phyloP scores from a whole-genome alignment of 2,888 invertebrate genomes.

The Notocelia uddmanniana region DNA sequence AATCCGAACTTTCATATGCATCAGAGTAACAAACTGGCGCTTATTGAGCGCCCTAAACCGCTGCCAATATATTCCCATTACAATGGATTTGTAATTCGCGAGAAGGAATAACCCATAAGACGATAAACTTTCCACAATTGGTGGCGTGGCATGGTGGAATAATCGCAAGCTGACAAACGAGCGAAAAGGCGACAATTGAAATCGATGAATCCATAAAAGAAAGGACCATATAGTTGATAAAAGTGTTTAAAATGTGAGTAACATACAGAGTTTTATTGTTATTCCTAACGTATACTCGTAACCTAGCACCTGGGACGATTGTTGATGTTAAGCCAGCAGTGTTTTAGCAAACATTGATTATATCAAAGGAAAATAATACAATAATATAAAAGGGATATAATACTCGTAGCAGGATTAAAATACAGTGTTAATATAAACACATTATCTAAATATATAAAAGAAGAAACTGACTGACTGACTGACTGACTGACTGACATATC shows the following conservation, averaged over 20 bases:
- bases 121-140: background rate
- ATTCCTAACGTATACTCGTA: slow-evolving; percentile 60
- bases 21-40: background rate
- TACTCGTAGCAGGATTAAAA: no score
- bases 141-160: no score
- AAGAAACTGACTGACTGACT: no score
- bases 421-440: background rate
- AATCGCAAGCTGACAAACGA: background rate
- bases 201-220: background rate
- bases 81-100: background rate
- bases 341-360: slow-evolving; percentile 39
- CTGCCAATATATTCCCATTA: background rate
- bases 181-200: background rate
- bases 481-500: no score
- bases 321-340: slow-evolving; percentile 17
- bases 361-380: background rate
- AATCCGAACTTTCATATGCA: background rate
- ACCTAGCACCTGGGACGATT: slow-evolving; percentile 35
- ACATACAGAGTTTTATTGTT: slow-evolving; percentile 61
- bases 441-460: no score
- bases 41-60: background rate
- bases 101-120: no score
- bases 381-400: background rate
- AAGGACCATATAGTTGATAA: slow-evolving; percentile 40
- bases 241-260: slow-evolving; percentile 43